Conservation (phyloP, 2,888 invertebrate species). For the Onthophagus sagittarius region DNA sequence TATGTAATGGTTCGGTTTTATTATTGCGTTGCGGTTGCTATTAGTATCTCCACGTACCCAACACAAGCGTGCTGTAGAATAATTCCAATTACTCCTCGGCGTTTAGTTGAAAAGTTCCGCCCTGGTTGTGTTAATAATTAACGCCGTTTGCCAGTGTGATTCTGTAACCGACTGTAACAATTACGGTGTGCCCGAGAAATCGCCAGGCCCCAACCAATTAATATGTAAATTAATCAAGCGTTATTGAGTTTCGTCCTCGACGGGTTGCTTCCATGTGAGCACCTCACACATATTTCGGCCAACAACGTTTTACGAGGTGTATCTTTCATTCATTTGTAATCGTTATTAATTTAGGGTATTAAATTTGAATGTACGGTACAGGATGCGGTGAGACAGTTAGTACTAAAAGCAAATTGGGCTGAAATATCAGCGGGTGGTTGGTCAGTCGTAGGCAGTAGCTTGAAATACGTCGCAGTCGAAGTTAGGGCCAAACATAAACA, state of each 20-base stretch:
- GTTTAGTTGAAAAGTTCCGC: not conserved
- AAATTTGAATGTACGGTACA: not conserved
- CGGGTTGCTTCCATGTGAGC: not conserved
- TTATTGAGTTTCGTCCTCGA: slow-evolving; percentile 18
- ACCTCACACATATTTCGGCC: not conserved
- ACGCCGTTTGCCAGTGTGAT: not conserved
- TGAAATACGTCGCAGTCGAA: not conserved
- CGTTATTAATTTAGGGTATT: not conserved
- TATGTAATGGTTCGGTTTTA: not conserved
- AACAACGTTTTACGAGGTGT: not conserved
- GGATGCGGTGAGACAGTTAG: not conserved
- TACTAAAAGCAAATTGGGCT: not conserved
- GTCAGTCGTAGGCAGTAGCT: not conserved
- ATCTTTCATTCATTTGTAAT: not conserved
- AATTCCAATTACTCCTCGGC: not conserved
- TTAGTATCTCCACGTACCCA: not conserved
- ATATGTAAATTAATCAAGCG: slow-evolving; percentile 23
- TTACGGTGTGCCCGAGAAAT: not conserved
- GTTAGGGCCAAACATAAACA: not conserved
- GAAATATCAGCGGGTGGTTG: not conserved
- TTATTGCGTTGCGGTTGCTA: not conserved
- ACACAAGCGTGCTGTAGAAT: not conserved
- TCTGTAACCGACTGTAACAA: not conserved
- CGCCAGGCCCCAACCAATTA: slow-evolving; percentile 15
- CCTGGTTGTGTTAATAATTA: slow-evolving; percentile 1